Evolutionary conservation across 2,113 vertebrate genomes (phyloP).

Genomic region (Hydropotes inermis): DNA sequence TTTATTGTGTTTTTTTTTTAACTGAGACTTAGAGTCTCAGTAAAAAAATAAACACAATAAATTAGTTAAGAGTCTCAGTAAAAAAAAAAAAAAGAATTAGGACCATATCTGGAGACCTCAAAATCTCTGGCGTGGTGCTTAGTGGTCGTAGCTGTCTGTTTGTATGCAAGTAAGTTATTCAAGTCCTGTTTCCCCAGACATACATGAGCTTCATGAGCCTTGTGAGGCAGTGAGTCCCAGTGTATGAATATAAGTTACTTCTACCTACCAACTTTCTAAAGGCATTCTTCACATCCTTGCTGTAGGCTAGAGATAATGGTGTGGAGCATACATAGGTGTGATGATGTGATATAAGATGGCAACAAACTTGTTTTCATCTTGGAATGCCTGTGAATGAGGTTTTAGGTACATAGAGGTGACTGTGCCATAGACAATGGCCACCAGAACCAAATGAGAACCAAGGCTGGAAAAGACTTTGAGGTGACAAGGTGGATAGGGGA

Average conservation of each 20-base stretch:
- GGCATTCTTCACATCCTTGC: not conserved
- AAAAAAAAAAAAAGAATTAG: too few relatives aligned
- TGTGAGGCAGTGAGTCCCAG: not conserved
- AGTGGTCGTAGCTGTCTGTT: not conserved
- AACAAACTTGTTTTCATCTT: not conserved
- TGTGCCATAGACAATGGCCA: not conserved
- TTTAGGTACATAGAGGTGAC: not conserved
- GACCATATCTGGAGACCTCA: not conserved
- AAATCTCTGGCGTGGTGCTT: not conserved
- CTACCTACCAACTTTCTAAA: not conserved
- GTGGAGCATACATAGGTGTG: not conserved
- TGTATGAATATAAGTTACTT: not conserved
- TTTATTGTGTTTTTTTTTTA: too few relatives aligned
- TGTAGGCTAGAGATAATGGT: not conserved
- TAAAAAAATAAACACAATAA: too few relatives aligned
- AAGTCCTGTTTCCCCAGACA: not conserved
- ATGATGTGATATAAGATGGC: not conserved
- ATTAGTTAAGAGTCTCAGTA: too few relatives aligned
- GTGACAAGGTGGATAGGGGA: not conserved
- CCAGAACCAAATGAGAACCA: not conserved
- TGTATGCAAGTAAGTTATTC: not conserved
- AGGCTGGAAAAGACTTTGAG: not conserved
- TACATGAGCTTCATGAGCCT: not conserved
- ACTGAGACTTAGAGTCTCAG: too few relatives aligned
- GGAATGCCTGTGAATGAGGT: not conserved